Percentiles rank a stretch among this genome's conserved stretches.
Evolutionary conservation across 2,888 invertebrate genomes (phyloP).

Genomic region (Lordiphosa andalusiaca): DNA sequence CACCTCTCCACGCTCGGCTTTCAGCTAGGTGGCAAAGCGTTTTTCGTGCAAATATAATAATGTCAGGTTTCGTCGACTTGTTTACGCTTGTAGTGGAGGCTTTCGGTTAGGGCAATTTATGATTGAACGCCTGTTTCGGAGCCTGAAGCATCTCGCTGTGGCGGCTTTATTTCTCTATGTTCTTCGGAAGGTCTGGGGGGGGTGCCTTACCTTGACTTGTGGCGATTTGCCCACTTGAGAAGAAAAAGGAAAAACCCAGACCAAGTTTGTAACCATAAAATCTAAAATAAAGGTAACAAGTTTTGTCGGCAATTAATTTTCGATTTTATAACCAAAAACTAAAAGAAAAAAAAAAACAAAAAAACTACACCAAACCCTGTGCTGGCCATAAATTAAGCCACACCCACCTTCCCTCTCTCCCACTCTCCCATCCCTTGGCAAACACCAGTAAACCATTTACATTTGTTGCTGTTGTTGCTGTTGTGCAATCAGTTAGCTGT

Average conservation of each 20-base stretch:
- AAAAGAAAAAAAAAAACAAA: not conserved
- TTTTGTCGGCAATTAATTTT: conserved; percentile 35
- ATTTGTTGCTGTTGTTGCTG: conserved; percentile 2
- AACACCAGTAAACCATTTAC: not conserved
- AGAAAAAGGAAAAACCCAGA: not conserved
- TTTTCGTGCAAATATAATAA: conserved; percentile 67
- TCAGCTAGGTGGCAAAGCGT: conserved; percentile 15
- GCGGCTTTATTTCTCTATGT: too few relatives aligned
- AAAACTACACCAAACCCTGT: not conserved
- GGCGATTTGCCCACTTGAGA: conserved; percentile 10
- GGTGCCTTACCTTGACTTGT: conserved; percentile 21
- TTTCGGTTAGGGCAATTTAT: conserved; percentile 61
- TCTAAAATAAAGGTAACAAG: conserved; percentile 16
- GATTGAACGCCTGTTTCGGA: conserved; percentile 61
- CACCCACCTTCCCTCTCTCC: not conserved
- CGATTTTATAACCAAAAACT: conserved; percentile 2
- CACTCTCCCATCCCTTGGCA: not conserved
- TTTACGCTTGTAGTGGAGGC: conserved; percentile 65
- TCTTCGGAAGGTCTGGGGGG: too few relatives aligned
- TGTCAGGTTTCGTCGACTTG: conserved; percentile 64
- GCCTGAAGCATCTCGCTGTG: conserved; percentile 10
- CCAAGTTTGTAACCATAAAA: conserved; percentile 13
- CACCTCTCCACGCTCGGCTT: not conserved
- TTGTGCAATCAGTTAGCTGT: conserved; percentile 44
- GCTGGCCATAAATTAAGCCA: conserved; percentile 12